These are phyloP conservation scores for Melanotaenia duboulayi DNA, from an alignment of 2,113 vertebrate genomes.

Conservation along the genomic window DNA sequence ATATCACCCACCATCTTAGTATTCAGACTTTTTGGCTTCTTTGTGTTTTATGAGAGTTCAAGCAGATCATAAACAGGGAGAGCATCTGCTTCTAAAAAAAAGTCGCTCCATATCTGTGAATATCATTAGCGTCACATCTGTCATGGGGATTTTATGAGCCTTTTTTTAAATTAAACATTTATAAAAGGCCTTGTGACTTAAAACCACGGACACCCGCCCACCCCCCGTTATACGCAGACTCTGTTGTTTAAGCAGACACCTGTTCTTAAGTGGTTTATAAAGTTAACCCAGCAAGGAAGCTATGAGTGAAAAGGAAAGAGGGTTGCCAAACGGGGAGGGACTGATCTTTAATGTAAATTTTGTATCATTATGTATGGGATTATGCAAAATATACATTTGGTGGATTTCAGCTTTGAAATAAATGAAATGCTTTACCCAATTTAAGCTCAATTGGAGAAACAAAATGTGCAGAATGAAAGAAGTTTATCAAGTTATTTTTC, in stretches of 20 bases:
- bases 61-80: conserved; percentile 3
- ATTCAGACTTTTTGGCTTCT: conserved; percentile 2
- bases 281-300: neutral
- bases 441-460: too few species aligned
- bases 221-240: neutral
- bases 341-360: too few species aligned
- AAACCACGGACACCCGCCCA: conserved; percentile 49
- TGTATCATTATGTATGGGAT: too few species aligned
- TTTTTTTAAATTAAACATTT: conserved; percentile 32
- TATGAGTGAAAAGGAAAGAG: too few species aligned
- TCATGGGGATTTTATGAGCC: conserved; percentile 19
- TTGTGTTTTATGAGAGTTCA: conserved; percentile 11
- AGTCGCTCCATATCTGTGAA: neutral
- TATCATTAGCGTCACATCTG: conserved; percentile 7
- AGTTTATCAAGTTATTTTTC: too few species aligned
- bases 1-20: conserved; percentile 11
- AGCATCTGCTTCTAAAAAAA: conserved; percentile 6
- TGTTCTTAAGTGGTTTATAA: conserved; percentile 25
- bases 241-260: conserved; percentile 43
- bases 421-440: too few species aligned
- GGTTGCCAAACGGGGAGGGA: too few species aligned
- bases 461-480: too few species aligned
- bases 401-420: too few species aligned
- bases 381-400: too few species aligned
- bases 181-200: conserved; percentile 38